phyloP scores from a whole-genome alignment of 2,888 invertebrate species.

The Meloe dianella region DNA sequence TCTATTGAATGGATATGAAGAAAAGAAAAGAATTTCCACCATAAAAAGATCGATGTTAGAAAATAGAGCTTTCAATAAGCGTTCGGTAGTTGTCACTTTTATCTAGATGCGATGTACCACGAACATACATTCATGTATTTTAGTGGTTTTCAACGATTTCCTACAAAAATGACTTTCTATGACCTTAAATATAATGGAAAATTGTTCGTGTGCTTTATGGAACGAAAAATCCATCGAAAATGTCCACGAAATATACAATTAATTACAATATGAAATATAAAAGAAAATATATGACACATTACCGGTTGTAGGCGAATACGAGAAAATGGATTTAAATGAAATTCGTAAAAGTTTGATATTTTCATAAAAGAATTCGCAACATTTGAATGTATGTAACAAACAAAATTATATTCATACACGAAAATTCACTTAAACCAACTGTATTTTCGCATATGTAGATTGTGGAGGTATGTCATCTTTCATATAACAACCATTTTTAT shows the following conservation, averaged over 20 bases:
- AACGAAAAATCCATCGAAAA: slow-evolving; percentile 18
- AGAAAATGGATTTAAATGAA: too few species aligned
- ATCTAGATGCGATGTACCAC: slow-evolving; percentile 27
- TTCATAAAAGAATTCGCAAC: background rate
- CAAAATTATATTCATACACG: slow-evolving; percentile 29
- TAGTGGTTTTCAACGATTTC: slow-evolving; percentile 29
- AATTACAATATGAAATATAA: background rate
- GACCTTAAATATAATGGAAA: slow-evolving; percentile 23
- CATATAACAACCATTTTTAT: slow-evolving; percentile 23
- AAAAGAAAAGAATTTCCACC: slow-evolving; percentile 17
- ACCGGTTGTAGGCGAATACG: too few species aligned
- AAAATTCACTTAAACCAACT: slow-evolving; percentile 29
- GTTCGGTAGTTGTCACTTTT: slow-evolving; percentile 30
- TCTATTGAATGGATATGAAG: slow-evolving; percentile 1
- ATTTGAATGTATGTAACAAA: slow-evolving; percentile 17
- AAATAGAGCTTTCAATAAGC: slow-evolving; percentile 29
- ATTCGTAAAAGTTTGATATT: background rate
- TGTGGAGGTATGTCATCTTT: slow-evolving; percentile 28
- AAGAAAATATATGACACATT: background rate
- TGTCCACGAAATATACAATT: slow-evolving; percentile 12
- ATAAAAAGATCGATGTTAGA: slow-evolving; percentile 22
- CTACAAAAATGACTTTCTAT: slow-evolving; percentile 22
- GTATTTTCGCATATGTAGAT: slow-evolving; percentile 27
- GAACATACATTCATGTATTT: slow-evolving; percentile 20
- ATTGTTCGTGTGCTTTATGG: slow-evolving; percentile 19